These are phyloP conservation scores for Rhincodon typus DNA, from an alignment of 2,797 vertebrate species.

Conservation along the genomic window DNA sequence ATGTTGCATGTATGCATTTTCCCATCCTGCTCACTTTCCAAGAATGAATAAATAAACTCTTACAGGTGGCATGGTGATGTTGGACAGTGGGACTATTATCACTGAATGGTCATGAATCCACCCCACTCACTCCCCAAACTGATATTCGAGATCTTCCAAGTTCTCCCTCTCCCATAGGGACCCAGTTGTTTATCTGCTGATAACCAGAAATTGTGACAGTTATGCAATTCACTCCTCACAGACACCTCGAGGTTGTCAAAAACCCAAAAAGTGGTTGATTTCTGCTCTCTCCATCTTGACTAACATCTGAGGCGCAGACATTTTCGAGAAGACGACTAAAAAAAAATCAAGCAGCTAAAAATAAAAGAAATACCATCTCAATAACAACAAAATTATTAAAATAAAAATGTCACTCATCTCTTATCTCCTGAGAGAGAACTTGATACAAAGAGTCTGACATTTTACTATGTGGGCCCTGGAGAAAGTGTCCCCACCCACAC, in stretches of 20 bases:
- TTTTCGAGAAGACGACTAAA: not conserved
- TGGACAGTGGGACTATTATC: not conserved
- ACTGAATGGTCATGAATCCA: not conserved
- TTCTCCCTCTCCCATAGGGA: not conserved
- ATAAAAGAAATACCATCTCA: not conserved
- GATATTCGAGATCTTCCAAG: not conserved
- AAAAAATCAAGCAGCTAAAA: not conserved
- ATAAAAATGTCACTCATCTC: not conserved
- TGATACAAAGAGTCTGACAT: constrained; percentile 45
- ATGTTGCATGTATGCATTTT: too few species aligned
- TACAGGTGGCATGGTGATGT: not conserved
- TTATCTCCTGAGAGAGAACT: not conserved
- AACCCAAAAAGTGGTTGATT: not conserved
- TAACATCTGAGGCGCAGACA: not conserved
- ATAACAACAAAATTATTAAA: not conserved
- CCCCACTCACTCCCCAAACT: not conserved
- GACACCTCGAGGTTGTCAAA: not conserved
- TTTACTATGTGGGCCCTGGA: constrained; percentile 42
- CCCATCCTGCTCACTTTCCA: not conserved
- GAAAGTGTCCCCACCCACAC: constrained; percentile 63
- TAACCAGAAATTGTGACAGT: not conserved
- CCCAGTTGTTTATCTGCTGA: too few species aligned
- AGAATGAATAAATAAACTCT: not conserved
- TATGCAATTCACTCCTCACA: not conserved
- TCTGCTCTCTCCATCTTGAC: not conserved